Base-by-base conservation (phyloP, 23 tunicate species). In the Oikopleura dioica region DNA sequence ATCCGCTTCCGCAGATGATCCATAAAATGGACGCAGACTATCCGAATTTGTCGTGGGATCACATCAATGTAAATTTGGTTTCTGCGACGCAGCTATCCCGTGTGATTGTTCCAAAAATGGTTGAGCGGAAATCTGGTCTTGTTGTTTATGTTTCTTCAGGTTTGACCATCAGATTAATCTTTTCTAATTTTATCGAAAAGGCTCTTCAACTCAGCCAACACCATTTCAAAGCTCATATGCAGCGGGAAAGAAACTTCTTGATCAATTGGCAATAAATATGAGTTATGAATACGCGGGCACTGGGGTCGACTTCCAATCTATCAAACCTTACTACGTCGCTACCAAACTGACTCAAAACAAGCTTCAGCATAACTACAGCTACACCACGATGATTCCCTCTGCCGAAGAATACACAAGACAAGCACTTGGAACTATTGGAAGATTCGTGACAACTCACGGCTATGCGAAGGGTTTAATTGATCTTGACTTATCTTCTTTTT, bases 291-390 rank as follows among this genome's bases (percentile, higher is more conserved):
- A 63, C 26, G 33, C 33, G 5, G 72, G 26, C 4, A 12, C 26
- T 28, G 26, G 26, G 4, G 26, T 63, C 33, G 72, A 63, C 26
- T 63, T 63, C 33, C 72, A 63, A 31, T 63, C 72, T 12, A 63
- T 63, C 72, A 63, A 63, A 63, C 72, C 72, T 28, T 63, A 63
- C 72, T 63, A 63, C 26, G 72, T 63, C 33, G 72, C 72, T 31
- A 63, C 72, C 30, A 63, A 63, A 63, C 16, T 63, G 72, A 63
- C 72, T 23, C 72, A 63, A 63, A 63, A 63, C 26, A 63, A 63
- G 26, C 72, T 63, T 23, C 29, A 28, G 33, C 72, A 63, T 28
- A 63, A 63, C 26, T 16, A 63, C 26, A 28, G 26, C 29, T 63
- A 21, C 72, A 16, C 72, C 32, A 23, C 4, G 26, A 63, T 63